Percentiles rank a stretch among this genome's conserved stretches.
phyloP scores from a whole-genome alignment of 2,888 invertebrate species.

The Epinotia bilunana region DNA sequence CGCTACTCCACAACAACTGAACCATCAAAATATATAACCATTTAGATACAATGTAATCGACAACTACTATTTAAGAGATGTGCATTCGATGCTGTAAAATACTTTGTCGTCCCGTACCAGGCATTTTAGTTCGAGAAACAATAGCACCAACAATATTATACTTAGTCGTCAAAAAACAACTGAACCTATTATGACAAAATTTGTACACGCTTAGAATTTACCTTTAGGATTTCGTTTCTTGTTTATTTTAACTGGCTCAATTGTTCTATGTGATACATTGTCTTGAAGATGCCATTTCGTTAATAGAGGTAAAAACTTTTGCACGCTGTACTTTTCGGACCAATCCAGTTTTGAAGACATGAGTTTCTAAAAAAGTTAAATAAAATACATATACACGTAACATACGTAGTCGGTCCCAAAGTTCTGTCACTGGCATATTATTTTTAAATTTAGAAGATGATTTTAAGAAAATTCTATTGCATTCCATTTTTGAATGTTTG shows the following conservation, averaged over 20 bases:
- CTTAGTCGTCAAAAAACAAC: neutral
- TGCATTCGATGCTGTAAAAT: constrained; percentile 1
- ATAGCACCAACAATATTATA: neutral
- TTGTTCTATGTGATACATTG: constrained; percentile 63
- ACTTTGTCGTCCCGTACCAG: neutral
- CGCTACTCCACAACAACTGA: neutral
- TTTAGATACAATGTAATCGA: constrained; percentile 11
- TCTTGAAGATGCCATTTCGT: constrained; percentile 90
- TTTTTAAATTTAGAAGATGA: too few species aligned
- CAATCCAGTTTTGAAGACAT: constrained; percentile 88
- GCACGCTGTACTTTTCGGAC: constrained; percentile 90
- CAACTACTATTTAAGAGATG: neutral
- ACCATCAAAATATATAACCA: constrained; percentile 16
- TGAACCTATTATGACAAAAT: neutral
- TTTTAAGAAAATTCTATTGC: too few species aligned
- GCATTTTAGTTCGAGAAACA: neutral
- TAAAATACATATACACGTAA: constrained; percentile 32
- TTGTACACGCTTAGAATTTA: constrained; percentile 45
- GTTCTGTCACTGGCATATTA: too few species aligned
- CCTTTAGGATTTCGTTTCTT: constrained; percentile 83
- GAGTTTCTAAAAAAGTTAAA: constrained; percentile 81
- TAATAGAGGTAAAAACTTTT: constrained; percentile 90
- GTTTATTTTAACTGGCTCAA: constrained; percentile 68
- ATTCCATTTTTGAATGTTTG: too few species aligned
- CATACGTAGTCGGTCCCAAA: too few species aligned